These are phyloP conservation scores for Todus mexicanus DNA, from an alignment of 2,797 vertebrate genomes.

Conservation along the genomic window DNA sequence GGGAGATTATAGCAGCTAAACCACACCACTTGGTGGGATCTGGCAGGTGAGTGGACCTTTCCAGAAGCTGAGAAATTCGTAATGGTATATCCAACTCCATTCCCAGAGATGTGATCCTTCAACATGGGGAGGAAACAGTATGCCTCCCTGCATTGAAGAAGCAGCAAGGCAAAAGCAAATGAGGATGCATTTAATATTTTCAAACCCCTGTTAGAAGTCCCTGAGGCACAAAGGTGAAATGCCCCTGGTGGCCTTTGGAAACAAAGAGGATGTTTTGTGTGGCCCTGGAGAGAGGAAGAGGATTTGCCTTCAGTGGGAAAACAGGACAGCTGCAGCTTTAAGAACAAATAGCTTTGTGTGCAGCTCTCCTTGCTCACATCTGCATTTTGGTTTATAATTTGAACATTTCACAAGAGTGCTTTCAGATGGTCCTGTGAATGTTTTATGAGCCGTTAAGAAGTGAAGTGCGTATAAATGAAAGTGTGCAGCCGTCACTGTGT, in stretches of 20 bases:
- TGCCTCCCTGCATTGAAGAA: neutral
- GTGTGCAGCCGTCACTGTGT: neutral
- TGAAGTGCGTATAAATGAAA: neutral
- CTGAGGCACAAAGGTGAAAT: neutral
- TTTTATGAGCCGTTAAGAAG: neutral
- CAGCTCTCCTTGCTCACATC: neutral
- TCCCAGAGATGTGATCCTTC: neutral
- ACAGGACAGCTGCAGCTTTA: neutral
- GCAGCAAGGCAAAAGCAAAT: neutral
- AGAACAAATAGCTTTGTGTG: constrained; percentile 9
- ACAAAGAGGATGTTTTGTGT: neutral
- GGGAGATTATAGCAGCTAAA: neutral
- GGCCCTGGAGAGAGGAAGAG: neutral
- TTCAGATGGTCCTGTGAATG: constrained; percentile 34
- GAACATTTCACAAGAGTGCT: constrained; percentile 21
- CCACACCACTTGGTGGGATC: neutral
- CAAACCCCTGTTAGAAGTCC: neutral
- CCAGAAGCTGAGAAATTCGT: neutral
- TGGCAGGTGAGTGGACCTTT: neutral
- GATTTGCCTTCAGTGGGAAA: neutral
- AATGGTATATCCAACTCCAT: neutral
- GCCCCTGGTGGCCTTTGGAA: neutral
- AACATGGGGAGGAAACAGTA: neutral
- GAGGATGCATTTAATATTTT: neutral
- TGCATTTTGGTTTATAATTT: neutral